Evolutionary conservation across 2,888 invertebrate genomes (phyloP), one percentile per base, ranked within the genome.

Genomic region (Cetonia aurata): DNA sequence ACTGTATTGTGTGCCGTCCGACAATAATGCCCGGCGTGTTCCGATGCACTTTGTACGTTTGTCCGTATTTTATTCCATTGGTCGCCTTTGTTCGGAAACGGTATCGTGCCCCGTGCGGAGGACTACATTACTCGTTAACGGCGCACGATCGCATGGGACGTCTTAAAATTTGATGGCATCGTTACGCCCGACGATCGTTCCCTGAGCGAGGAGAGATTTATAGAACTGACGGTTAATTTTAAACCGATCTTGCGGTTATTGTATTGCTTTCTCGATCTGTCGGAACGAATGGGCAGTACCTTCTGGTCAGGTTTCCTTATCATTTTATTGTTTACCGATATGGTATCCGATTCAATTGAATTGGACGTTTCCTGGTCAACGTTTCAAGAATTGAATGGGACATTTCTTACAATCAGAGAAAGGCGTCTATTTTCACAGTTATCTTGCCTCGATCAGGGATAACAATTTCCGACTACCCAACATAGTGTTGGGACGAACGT

Each of bases 51-150:
- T 33, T 33, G 15, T 56, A 37, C n/a, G 17, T 50, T 50, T 15
- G 33, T 56, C n/a, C 37, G 56, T 37, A 56, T 59, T 59, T 59
- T 59, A 44, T 44, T 42, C 9, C 19, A 15, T 19, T 31, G n/a
- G 53, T 9, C 19, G 17, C n/a, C 19, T 17, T 42, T 4, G 44
- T 17, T 25, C 19, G 42, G 25, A 17, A 44, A 42, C 8, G 59
- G 8, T 56, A 12, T 37, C 31, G 31, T 37, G 50, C 48, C 25
- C 25, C 17, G 10, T n/a, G 15, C 33, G 37, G 37, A 37, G 48
- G 31, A 62, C 48, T 62, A 50, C 48, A 62, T 62, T 62, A 62
- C 48, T 62, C 62, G 48, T 50, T 62, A 62, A 62, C 62, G 62
- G 37, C 37, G 19, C 33, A 62, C 62, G 62, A 62, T 48, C 62